Evolutionary conservation across 2,888 invertebrate genomes (phyloP).

Genomic region (Agrenia bidenticulata): DNA sequence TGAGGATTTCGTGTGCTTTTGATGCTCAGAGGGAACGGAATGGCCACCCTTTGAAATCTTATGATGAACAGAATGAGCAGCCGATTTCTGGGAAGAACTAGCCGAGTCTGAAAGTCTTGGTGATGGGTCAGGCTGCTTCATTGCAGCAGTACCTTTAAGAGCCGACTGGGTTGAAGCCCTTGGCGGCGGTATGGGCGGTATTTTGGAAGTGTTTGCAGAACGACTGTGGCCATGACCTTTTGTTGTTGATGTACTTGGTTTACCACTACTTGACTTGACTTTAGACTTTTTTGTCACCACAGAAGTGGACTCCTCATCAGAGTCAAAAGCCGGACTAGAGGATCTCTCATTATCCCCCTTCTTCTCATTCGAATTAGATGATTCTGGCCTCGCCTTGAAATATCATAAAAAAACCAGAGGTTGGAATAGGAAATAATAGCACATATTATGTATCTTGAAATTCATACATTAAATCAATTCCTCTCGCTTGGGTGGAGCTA

Average conservation of each 20-base stretch:
- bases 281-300: constrained; percentile 52
- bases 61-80: constrained; percentile 42
- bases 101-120: constrained; percentile 23
- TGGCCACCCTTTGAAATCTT: constrained; percentile 4
- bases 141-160: neutral
- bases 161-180: constrained; percentile 27
- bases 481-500: neutral
- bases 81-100: constrained; percentile 55
- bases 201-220: neutral
- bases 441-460: too few species aligned
- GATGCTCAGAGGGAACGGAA: constrained; percentile 7
- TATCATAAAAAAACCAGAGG: too few species aligned
- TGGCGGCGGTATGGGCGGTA: constrained; percentile 30
- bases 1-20: neutral
- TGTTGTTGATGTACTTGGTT: neutral
- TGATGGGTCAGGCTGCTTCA: constrained; percentile 3
- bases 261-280: neutral
- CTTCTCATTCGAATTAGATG: constrained; percentile 42
- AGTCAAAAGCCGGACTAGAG: constrained; percentile 91
- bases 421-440: too few species aligned
- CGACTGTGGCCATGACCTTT: neutral
- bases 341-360: constrained; percentile 67
- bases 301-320: constrained; percentile 81
- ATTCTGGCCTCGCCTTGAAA: constrained; percentile 42
- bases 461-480: too few species aligned